These are phyloP conservation scores for Aleiodes leptofemur DNA, from an alignment of 2,888 invertebrate species.

Conservation along the genomic window DNA sequence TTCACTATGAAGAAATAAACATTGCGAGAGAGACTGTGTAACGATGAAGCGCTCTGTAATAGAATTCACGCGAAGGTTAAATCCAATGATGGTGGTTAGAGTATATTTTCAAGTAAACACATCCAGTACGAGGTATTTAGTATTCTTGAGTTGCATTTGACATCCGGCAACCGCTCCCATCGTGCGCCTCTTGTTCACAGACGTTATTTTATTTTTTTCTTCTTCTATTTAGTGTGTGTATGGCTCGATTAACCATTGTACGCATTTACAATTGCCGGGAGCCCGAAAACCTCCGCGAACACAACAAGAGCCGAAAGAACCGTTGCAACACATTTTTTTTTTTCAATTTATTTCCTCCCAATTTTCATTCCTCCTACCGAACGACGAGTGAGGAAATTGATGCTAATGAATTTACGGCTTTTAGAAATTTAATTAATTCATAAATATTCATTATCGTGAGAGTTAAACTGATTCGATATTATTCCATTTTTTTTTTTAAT, in stretches of 20 bases:
- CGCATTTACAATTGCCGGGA: slow-evolving; percentile 22
- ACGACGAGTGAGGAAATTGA: too few species aligned
- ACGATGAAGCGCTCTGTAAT: not conserved
- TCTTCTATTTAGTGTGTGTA: slow-evolving; percentile 48
- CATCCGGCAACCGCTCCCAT: slow-evolving; percentile 71
- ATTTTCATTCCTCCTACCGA: not conserved
- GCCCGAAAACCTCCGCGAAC: not conserved
- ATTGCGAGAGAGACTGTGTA: slow-evolving; percentile 17
- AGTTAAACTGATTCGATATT: slow-evolving; percentile 15
- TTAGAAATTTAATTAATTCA: too few species aligned
- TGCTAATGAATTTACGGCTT: too few species aligned
- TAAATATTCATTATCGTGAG: slow-evolving; percentile 3
- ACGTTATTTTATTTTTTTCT: slow-evolving; percentile 52
- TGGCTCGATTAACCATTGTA: slow-evolving; percentile 50
- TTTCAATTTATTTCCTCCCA: not conserved
- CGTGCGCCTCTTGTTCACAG: slow-evolving; percentile 45
- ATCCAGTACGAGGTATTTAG: slow-evolving; percentile 64
- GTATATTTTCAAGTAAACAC: slow-evolving; percentile 66
- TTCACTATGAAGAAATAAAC: slow-evolving; percentile 22
- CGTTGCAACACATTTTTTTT: slow-evolving; percentile 10
- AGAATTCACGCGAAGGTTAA: slow-evolving; percentile 35
- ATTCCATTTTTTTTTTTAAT: slow-evolving; percentile 1
- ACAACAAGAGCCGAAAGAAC: slow-evolving; percentile 22
- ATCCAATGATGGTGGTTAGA: slow-evolving; percentile 48
- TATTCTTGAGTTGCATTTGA: slow-evolving; percentile 70